phyloP scores from a whole-genome alignment of 2,113 vertebrate genomes.

The Tapirus terrestris region DNA sequence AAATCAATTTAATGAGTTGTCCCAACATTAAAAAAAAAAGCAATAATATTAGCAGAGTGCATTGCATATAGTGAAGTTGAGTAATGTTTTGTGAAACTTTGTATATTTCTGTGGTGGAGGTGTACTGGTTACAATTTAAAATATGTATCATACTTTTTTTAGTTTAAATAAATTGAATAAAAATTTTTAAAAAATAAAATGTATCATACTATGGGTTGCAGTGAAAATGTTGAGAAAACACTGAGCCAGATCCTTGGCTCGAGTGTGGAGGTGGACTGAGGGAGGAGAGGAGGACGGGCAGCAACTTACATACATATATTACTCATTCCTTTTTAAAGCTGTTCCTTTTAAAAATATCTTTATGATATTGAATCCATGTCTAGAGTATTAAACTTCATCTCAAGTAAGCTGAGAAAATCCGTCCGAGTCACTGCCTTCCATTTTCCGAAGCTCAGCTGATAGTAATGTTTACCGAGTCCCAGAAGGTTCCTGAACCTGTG shows the following conservation, averaged over 20 bases:
- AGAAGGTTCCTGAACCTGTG: neutral
- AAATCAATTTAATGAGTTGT: conserved; percentile 9
- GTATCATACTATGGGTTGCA: neutral
- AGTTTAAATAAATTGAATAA: too few relatives aligned
- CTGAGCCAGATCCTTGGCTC: neutral
- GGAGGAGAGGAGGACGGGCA: neutral
- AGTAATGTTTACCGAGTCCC: conserved; percentile 19
- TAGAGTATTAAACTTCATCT: conserved; percentile 29
- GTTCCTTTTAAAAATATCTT: neutral
- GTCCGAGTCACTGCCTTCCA: neutral
- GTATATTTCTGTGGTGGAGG: neutral
- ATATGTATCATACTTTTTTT: neutral
- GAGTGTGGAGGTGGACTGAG: neutral
- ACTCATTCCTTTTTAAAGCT: conserved; percentile 30
- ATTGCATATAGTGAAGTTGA: neutral
- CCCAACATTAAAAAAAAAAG: neutral
- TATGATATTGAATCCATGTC: neutral
- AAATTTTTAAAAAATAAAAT: too few relatives aligned
- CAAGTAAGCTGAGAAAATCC: conserved; percentile 52
- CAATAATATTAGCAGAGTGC: neutral
- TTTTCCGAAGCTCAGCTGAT: conserved; percentile 13
- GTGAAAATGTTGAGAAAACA: neutral
- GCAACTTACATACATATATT: neutral
- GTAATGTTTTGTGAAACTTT: neutral
- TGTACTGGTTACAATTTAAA: neutral